These are phyloP conservation scores for Allophyes oxyacanthae DNA, from an alignment of 2,888 invertebrate genomes.

Conservation along the genomic window DNA sequence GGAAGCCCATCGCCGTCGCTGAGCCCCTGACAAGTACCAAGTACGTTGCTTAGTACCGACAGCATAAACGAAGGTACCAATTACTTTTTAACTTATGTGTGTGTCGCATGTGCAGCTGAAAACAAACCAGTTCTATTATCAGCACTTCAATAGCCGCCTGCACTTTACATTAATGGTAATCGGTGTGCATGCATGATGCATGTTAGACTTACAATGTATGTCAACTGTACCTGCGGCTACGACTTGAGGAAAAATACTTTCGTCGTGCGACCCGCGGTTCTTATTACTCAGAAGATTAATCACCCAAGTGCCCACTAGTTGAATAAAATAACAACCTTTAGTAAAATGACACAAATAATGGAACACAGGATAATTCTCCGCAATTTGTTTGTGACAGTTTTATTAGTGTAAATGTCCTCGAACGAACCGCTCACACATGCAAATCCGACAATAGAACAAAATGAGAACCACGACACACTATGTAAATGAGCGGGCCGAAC, in stretches of 20 bases:
- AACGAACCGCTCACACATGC: constrained; percentile 22
- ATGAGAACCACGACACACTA: constrained; percentile 30
- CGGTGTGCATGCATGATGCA: neutral
- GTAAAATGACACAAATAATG: neutral
- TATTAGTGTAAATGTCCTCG: constrained; percentile 19
- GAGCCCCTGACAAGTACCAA: neutral
- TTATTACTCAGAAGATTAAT: neutral
- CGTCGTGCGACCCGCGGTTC: no score
- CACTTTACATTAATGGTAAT: constrained; percentile 15
- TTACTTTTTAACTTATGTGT: neutral
- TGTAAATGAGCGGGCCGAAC: constrained; percentile 42
- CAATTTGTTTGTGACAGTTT: constrained; percentile 1
- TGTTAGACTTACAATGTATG: constrained; percentile 23
- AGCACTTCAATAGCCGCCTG: neutral
- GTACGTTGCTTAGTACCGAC: neutral
- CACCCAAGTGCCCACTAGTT: neutral
- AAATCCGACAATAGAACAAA: constrained; percentile 39
- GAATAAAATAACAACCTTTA: neutral
- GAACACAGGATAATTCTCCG: neutral
- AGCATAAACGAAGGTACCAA: neutral
- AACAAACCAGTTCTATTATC: constrained; percentile 20
- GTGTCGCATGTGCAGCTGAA: constrained; percentile 9
- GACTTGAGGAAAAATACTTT: constrained; percentile 1
- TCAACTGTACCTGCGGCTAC: constrained; percentile 10
- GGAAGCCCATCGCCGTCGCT: neutral